phyloP scores from a whole-genome alignment of 2,797 vertebrate species.

The Cossypha dichroa region DNA sequence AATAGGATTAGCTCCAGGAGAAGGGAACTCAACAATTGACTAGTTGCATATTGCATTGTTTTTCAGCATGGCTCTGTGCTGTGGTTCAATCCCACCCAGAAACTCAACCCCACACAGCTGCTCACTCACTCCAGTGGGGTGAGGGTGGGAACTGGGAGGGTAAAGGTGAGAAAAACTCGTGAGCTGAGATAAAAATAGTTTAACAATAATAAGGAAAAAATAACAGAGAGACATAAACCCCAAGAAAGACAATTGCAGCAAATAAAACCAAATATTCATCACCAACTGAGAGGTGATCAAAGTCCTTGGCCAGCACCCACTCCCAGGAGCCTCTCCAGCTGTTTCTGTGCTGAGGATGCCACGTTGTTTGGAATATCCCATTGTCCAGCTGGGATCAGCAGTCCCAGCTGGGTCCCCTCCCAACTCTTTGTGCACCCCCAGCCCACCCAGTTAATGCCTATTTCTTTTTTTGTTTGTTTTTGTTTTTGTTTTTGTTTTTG shows the following conservation, averaged over 20 bases:
- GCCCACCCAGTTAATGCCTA: not conserved
- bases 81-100: not conserved
- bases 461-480: no score
- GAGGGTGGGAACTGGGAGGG: not conserved
- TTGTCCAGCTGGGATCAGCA: not conserved
- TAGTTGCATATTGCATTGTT: not conserved
- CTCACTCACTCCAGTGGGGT: not conserved
- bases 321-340: not conserved
- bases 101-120: not conserved
- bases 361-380: not conserved
- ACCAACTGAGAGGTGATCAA: not conserved
- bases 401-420: not conserved
- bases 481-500: no score
- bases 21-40: not conserved
- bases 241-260: not conserved
- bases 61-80: not conserved
- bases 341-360: not conserved
- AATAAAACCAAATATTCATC: not conserved
- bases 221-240: not conserved
- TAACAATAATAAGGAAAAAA: not conserved
- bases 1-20: not conserved
- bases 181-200: not conserved
- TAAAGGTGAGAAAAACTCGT: not conserved
- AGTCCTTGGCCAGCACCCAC: not conserved
- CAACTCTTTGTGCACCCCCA: not conserved